These are phyloP conservation scores for Prolemur simus DNA, from an alignment of 2,113 vertebrate species.

Conservation along the genomic window DNA sequence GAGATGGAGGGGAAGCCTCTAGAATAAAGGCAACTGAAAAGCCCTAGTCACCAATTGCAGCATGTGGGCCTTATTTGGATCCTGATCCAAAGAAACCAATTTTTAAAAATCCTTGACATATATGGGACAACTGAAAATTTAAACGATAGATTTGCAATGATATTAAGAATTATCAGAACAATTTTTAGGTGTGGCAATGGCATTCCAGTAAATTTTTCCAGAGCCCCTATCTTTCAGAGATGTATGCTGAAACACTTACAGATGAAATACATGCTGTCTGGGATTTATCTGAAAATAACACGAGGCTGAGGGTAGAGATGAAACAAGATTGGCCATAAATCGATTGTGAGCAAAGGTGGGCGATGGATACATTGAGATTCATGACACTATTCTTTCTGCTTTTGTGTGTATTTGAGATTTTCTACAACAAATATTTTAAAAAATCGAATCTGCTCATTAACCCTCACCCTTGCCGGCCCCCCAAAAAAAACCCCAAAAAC, in stretches of 20 bases:
- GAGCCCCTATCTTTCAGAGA: neutral
- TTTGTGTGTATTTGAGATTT: neutral
- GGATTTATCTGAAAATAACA: neutral
- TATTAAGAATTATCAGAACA: neutral
- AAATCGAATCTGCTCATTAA: neutral
- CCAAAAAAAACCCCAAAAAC: fast-evolving
- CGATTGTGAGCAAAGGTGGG: neutral
- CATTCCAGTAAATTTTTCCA: neutral
- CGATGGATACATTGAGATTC: neutral
- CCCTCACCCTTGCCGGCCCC: fast-evolving
- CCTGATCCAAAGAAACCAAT: neutral
- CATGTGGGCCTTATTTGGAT: neutral
- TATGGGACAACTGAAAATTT: neutral
- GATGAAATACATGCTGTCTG: neutral
- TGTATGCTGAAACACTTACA: neutral
- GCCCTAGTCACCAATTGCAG: neutral
- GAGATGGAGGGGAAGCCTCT: neutral
- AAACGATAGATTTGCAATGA: neutral
- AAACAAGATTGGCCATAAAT: neutral
- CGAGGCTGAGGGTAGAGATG: neutral
- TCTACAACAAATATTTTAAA: neutral
- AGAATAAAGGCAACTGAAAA: neutral
- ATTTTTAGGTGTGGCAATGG: neutral
- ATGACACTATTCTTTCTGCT: neutral
- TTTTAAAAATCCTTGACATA: neutral